Percentiles rank a stretch among this genome's conserved stretches.
Evolutionary conservation across 2,797 vertebrate species (phyloP).

Genomic region (Hydrocynus forskahlii): DNA sequence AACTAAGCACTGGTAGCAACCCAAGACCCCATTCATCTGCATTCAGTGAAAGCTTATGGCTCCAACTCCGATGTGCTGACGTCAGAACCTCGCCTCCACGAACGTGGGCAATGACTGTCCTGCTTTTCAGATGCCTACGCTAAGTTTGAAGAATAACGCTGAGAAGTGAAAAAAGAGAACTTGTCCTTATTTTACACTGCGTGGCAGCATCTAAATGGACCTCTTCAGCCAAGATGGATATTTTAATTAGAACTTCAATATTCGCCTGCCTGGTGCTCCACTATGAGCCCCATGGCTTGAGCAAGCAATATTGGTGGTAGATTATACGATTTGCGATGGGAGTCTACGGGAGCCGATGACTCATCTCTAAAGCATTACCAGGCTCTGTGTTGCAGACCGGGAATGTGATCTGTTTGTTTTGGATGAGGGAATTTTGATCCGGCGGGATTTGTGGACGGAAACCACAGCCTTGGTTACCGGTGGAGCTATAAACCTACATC

Average conservation of each 20-base stretch:
- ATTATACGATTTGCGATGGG: slow-evolving; percentile 42
- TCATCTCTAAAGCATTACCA: slow-evolving; percentile 54
- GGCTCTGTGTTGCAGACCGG: slow-evolving; percentile 38
- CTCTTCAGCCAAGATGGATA: slow-evolving; percentile 33
- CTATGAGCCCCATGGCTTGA: slow-evolving; percentile 1
- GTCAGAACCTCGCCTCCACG: slow-evolving; percentile 17
- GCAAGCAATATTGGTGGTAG: slow-evolving; percentile 34
- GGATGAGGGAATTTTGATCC: slow-evolving; percentile 54
- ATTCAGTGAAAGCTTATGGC: neutral
- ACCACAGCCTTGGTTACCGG: slow-evolving; percentile 35
- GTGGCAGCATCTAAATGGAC: slow-evolving; percentile 8
- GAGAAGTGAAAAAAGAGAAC: neutral
- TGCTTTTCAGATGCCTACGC: neutral
- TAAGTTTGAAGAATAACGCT: neutral
- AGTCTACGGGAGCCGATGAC: slow-evolving; percentile 44
- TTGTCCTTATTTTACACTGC: slow-evolving; percentile 1
- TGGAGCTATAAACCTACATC: slow-evolving; percentile 29
- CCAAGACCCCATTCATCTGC: neutral
- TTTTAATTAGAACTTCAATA: slow-evolving; percentile 47
- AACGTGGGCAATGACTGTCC: neutral
- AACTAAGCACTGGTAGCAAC: neutral
- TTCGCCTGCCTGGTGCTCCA: neutral
- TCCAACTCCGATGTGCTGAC: neutral
- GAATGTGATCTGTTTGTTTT: slow-evolving; percentile 59
- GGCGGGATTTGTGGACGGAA: slow-evolving; percentile 54